Evolutionary conservation across 2,888 invertebrate genomes (phyloP).

Genomic region (Liodrosophila aerea): DNA sequence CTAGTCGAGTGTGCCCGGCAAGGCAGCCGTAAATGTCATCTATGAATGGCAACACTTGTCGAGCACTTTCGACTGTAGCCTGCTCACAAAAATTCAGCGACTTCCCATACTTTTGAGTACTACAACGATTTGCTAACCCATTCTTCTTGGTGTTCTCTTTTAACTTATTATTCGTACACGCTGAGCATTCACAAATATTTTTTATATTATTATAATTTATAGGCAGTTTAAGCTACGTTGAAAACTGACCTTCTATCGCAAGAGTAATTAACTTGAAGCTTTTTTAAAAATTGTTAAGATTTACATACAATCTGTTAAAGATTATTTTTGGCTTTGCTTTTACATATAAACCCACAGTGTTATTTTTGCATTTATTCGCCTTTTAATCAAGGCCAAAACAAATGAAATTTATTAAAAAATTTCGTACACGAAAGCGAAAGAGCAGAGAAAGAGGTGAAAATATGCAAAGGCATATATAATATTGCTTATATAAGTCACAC

Average conservation of each 20-base stretch:
- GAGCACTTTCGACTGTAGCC: too few relatives aligned
- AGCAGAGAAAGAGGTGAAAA: slow-evolving; percentile 16
- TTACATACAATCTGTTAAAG: slow-evolving; percentile 41
- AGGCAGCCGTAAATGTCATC: too few relatives aligned
- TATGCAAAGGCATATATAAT: slow-evolving; percentile 12
- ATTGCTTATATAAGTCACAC: slow-evolving; percentile 30
- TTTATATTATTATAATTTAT: slow-evolving; percentile 8
- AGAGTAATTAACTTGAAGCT: slow-evolving; percentile 52
- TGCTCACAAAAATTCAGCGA: too few relatives aligned
- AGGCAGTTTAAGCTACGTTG: slow-evolving; percentile 14
- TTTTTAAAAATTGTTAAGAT: slow-evolving; percentile 31
- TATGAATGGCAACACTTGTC: too few relatives aligned
- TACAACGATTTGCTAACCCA: too few relatives aligned
- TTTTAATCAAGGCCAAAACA: slow-evolving; percentile 55
- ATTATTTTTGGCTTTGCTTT: too few relatives aligned
- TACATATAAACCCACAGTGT: slow-evolving; percentile 42
- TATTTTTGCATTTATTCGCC: slow-evolving; percentile 18
- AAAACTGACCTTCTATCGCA: slow-evolving; percentile 31
- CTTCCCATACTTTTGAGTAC: too few relatives aligned
- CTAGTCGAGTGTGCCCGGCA: too few relatives aligned
- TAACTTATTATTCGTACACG: slow-evolving; percentile 9
- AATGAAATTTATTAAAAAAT: slow-evolving; percentile 36
- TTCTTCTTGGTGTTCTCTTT: slow-evolving; percentile 18
- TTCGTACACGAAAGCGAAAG: slow-evolving; percentile 19
- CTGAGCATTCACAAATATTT: background rate